Conservation (phyloP, 2,888 invertebrate species). For the Quadroppia sp. region DNA sequence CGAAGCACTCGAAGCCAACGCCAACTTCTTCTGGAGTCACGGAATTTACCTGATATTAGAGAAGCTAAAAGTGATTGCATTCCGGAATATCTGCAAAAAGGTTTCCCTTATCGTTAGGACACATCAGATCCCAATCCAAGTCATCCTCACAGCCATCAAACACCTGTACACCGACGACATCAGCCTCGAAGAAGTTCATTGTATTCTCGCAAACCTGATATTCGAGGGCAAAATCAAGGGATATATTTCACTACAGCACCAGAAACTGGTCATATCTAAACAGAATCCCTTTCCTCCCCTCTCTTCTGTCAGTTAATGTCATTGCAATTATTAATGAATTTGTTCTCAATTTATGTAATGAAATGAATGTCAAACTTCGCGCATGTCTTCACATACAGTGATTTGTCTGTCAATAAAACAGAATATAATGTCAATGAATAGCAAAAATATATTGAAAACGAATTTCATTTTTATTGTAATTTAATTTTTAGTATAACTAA, state of each 20-base stretch:
- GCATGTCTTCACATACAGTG: not conserved
- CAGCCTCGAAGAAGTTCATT: conserved; percentile 89
- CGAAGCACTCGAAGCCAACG: conserved; percentile 75
- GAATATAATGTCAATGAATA: not conserved
- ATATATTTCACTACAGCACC: conserved; percentile 94
- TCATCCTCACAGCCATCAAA: conserved; percentile 67
- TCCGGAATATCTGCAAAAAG: conserved; percentile 91
- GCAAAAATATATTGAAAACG: not conserved
- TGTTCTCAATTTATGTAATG: too few relatives aligned
- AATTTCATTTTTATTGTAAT: too few relatives aligned
- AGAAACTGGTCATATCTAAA: conserved; percentile 95
- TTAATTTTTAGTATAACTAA: too few relatives aligned
- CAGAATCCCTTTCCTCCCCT: conserved; percentile 86
- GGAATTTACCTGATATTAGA: conserved; percentile 98
- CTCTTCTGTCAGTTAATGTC: conserved; percentile 43
- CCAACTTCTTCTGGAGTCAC: conserved; percentile 86
- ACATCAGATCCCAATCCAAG: conserved; percentile 82
- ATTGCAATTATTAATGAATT: not conserved
- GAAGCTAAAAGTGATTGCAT: conserved; percentile 88
- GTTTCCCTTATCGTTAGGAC: conserved; percentile 60
- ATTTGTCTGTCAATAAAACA: not conserved
- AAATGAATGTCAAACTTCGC: not conserved
- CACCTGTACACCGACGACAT: conserved; percentile 63
- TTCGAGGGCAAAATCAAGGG: conserved; percentile 96
- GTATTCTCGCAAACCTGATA: conserved; percentile 93